Conservation (phyloP, 1,140 invertebrate species). For the Acromyrmex charruanus region DNA sequence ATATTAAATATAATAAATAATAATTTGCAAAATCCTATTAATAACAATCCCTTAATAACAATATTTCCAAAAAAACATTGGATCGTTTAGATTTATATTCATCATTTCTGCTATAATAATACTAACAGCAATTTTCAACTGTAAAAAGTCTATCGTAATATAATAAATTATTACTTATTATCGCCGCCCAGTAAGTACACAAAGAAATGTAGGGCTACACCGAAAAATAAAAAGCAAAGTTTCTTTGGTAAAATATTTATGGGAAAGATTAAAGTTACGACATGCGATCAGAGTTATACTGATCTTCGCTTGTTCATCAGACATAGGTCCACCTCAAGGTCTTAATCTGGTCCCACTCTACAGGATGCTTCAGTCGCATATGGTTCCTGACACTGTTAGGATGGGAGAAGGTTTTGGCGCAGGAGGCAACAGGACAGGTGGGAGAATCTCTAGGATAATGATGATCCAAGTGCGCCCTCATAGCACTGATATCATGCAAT, state of each 20-base stretch:
- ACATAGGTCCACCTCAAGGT: constrained; percentile 91
- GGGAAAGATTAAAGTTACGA: not conserved
- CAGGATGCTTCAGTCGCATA: constrained; percentile 93
- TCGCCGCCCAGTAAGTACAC: constrained; percentile 7
- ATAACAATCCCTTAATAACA: not conserved
- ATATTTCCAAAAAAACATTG: constrained; percentile 6
- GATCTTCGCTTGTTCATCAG: constrained; percentile 75
- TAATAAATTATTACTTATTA: constrained; percentile 17
- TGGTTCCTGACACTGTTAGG: constrained; percentile 94
- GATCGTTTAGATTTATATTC: not conserved
- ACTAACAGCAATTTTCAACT: not conserved
- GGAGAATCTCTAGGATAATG: constrained; percentile 94
- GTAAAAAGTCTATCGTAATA: not conserved
- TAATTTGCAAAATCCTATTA: not conserved
- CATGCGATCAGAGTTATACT: constrained; percentile 20
- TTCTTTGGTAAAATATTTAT: constrained; percentile 38
- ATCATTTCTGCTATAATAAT: not conserved
- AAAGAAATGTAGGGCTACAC: not conserved
- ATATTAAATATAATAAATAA: no score
- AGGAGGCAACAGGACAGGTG: constrained; percentile 91
- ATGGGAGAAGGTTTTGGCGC: constrained; percentile 91
- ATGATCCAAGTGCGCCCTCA: constrained; percentile 91
- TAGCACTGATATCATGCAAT: constrained; percentile 88
- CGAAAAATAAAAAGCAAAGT: constrained; percentile 17
- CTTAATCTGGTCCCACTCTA: constrained; percentile 93